These are phyloP conservation scores for Dendrophyllia cribrosa DNA, from an alignment of 64 coral and sea anemone genomes.

Conservation along the genomic window DNA sequence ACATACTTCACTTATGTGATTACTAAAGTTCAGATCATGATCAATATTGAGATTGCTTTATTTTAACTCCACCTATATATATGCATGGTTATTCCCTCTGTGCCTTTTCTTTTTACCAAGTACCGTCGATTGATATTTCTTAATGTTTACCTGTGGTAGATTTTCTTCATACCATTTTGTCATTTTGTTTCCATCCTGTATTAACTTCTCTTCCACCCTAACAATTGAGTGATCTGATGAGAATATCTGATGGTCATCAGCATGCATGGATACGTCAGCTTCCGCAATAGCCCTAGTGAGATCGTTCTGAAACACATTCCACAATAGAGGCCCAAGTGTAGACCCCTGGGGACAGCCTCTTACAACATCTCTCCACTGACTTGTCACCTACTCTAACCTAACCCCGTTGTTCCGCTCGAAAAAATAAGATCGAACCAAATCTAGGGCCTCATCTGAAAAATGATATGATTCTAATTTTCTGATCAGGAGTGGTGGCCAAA, in stretches of 20 bases:
- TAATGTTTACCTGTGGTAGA: background rate
- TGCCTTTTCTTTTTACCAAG: background rate
- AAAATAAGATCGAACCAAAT: constrained; percentile 6
- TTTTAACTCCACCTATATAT: background rate
- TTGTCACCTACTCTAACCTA: background rate
- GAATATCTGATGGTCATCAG: constrained; percentile 16
- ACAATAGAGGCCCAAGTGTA: constrained; percentile 37
- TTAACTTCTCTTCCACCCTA: background rate
- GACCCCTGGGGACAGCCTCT: constrained; percentile 61
- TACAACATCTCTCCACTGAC: background rate
- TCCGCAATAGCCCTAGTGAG: background rate
- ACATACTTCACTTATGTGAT: too few relatives aligned
- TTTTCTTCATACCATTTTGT: background rate
- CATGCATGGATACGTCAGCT: background rate
- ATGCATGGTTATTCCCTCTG: background rate
- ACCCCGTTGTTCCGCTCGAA: background rate
- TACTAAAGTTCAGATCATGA: background rate
- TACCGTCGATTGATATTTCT: background rate
- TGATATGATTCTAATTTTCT: constrained; percentile 36
- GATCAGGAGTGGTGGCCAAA: background rate
- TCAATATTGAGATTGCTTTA: background rate
- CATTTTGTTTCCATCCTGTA: background rate
- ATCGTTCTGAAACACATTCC: constrained; percentile 66
- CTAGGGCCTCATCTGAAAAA: constrained; percentile 4
- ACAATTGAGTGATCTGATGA: background rate